Percentiles rank a stretch among this genome's conserved stretches.
phyloP scores from a whole-genome alignment of 2,888 invertebrate species.

The Lacanobia oleracea region DNA sequence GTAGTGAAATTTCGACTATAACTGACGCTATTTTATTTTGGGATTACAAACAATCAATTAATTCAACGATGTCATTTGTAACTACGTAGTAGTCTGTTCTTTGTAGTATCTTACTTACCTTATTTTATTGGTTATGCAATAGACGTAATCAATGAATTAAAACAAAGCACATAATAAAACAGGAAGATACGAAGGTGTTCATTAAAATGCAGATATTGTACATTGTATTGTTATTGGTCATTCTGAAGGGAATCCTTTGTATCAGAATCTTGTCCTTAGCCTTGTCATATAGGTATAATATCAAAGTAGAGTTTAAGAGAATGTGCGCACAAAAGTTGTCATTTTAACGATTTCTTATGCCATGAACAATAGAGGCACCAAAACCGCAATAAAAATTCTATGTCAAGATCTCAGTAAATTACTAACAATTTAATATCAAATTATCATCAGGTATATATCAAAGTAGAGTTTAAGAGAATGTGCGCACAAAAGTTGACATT shows the following conservation, averaged over 20 bases:
- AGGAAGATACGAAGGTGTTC: constrained; percentile 28
- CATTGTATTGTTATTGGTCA: constrained; percentile 33
- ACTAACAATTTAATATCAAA: too few species aligned
- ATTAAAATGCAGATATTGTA: constrained; percentile 56
- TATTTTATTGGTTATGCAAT: constrained; percentile 31
- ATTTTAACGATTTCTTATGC: too few species aligned
- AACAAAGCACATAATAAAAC: constrained; percentile 34
- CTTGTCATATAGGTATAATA: background rate
- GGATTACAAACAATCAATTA: constrained; percentile 14
- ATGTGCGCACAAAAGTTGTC: background rate
- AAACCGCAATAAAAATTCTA: background rate
- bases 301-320: background rate
- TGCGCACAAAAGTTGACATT: too few species aligned
- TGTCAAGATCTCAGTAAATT: too few species aligned
- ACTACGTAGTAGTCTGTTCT: background rate
- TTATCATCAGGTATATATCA: too few species aligned
- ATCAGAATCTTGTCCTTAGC: background rate
- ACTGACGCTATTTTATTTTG: constrained; percentile 16
- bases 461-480: too few species aligned
- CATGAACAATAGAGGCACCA: background rate
- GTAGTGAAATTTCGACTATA: constrained; percentile 21
- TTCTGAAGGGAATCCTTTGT: constrained; percentile 42
- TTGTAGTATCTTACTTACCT: too few species aligned
- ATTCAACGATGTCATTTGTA: constrained; percentile 3
- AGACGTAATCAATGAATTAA: constrained; percentile 29